Base-by-base conservation (phyloP, 2,797 vertebrate species). In the Lacerta agilis region DNA sequence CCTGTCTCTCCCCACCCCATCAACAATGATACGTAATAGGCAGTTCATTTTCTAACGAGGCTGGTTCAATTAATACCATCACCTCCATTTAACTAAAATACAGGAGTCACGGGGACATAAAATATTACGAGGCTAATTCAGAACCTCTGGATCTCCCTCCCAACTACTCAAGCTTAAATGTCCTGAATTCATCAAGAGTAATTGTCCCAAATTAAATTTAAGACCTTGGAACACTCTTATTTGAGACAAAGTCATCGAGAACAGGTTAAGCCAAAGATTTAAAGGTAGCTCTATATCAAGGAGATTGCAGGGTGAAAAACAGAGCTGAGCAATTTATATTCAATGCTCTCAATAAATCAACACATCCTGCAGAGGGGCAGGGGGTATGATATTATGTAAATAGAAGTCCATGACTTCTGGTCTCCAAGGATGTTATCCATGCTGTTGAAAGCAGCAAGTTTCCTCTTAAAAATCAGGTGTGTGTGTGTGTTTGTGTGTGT, bases 331-430 rank as follows among this genome's bases (percentile, higher is more conserved):
- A 80, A 87, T 89, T 92, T 90, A 89, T 92, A 92, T 88, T 87
- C 90, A 94, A 58, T 87, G 33, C 27, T 92, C 84, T 58, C 72
- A 82, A 66, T 85, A 92, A 92, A 91, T 86, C 86, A 92, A 38
- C 27, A 64, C 10, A 8, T 82, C 67, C 88, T 71, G 11, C 3
- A 45, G 43, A 72, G 27, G 7, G 8, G 85, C 4, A 36, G 49
- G 49, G 49, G 49, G 49, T 55, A 15, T 93, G 89, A 83, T 84
- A 83, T 4, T 90, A 23, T 66, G 49, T 85, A 89, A 90, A 88
- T 3, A 0, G 18, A 81, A 25, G 0, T 27, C 33, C 0, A 15
- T 89, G 25, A 38, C 7, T 88, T 36, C 13, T 27, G 3, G 0
- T 88, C 61, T 79, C 23, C 20, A 88, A 83, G 69, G 41, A 82